Evolutionary conservation across 2,797 vertebrate genomes (phyloP), one percentile per base, ranked within the genome.

Genomic region (Tragopan temminckii): DNA sequence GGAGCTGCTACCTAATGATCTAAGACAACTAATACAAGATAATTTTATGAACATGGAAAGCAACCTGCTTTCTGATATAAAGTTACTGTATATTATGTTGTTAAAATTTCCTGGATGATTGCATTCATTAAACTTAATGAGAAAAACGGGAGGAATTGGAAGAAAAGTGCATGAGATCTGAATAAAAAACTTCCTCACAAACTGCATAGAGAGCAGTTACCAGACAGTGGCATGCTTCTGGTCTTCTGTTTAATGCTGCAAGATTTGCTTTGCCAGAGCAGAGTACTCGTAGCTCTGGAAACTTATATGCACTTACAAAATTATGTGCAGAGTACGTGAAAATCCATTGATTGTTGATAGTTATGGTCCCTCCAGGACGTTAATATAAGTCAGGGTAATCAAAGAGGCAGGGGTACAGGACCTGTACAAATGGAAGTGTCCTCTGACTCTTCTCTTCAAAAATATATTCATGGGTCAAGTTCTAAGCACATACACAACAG

Each of bases 61-160:
- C 72, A 85, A 82, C 29, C 17, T 1, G 1, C 25, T 85, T 67
- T 82, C 70, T 50, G 29, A 20, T 53, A 45, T 77, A 42, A 90
- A 70, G 36, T 53, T 79, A 57, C 16, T 76, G 27, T 76, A 38
- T 62, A 59, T 69, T 40, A 43, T 62, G 31, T 36, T 67, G 29
- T 80, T 82, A 82, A 4, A 2, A 63, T 90, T 90, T 93, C 63
- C 70, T 77, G 45, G 67, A 45, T 80, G 57, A 29, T 76, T 70
- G 36, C 40, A 79, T 91, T 76, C 24, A 50, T 93, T 86, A 86
- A 85, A 29, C 36, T 86, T 85, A 61, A 77, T 64, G 61, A 84
- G 19, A 8, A 4, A 36, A 66, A 79, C 27, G 40, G n/a, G 10
- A 77, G 52, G 50, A 89, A 83, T 8, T 91, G 67, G 55, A 89